These are phyloP conservation scores for Probosciger aterrimus DNA, from an alignment of 2,113 vertebrate species.

Conservation along the genomic window DNA sequence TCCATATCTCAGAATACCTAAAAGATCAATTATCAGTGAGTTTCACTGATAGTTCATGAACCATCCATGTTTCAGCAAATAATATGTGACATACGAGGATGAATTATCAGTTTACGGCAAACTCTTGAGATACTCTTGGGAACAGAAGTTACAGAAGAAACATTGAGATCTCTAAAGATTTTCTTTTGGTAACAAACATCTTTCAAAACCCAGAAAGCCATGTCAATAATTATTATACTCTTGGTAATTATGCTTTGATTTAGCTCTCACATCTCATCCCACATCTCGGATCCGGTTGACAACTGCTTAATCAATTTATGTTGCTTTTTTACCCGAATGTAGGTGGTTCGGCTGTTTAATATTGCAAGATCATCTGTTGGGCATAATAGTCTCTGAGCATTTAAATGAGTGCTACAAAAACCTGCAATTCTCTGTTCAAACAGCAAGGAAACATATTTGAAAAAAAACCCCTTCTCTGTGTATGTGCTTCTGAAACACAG, in stretches of 20 bases:
- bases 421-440: background rate
- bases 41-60: background rate
- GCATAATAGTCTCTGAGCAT: background rate
- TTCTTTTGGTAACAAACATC: background rate
- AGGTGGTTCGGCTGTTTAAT: background rate
- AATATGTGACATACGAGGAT: background rate
- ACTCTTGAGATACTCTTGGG: background rate
- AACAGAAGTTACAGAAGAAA: background rate
- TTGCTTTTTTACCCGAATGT: background rate
- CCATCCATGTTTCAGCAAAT: background rate
- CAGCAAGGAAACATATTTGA: background rate
- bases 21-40: background rate
- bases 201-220: background rate
- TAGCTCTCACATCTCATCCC: background rate
- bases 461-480: background rate
- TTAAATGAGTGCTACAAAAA: background rate
- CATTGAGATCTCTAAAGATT: fast-evolving
- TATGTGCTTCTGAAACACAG: background rate
- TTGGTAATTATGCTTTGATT: background rate
- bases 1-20: background rate
- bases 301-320: background rate
- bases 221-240: background rate
- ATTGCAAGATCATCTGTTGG: background rate
- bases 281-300: background rate
- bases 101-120: background rate